Conservation (phyloP, 1,140 invertebrate species). For the Hycleus phaleratus region DNA sequence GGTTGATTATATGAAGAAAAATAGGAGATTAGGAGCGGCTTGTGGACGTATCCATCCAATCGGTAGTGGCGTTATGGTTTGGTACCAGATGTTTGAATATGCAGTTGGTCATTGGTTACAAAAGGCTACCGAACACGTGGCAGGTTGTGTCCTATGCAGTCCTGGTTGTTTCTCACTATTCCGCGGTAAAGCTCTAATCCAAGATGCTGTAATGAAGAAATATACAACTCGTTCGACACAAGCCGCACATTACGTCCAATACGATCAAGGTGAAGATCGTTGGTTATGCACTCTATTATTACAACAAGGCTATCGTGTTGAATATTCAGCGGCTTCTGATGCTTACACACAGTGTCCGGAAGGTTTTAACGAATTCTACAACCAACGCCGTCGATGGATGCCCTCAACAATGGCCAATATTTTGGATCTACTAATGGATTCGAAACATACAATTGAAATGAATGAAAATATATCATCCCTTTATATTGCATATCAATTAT, state of each 20-base stretch:
- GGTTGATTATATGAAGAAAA: conserved; percentile 87
- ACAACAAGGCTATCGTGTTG: conserved; percentile 79
- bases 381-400: conserved; percentile 80
- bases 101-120: conserved; percentile 92
- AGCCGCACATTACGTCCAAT: conserved; percentile 82
- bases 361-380: conserved; percentile 82
- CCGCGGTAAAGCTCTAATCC: conserved; percentile 80
- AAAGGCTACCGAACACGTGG: conserved; percentile 91
- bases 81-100: conserved; percentile 93
- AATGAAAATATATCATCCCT: conserved; percentile 80
- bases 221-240: conserved; percentile 76
- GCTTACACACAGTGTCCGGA: conserved; percentile 87
- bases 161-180: conserved; percentile 91
- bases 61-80: conserved; percentile 80
- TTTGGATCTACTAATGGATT: conserved; percentile 69
- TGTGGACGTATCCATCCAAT: conserved; percentile 90
- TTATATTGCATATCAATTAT: conserved; percentile 77
- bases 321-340: conserved; percentile 88
- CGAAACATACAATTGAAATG: conserved; percentile 63
- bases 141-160: conserved; percentile 80
- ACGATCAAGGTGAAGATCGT: conserved; percentile 83
- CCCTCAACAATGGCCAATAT: conserved; percentile 86
- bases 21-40: conserved; percentile 77
- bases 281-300: conserved; percentile 83
- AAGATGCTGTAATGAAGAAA: conserved; percentile 81